These are phyloP conservation scores for Sinocyclocheilus anshuiensis DNA, from an alignment of 2,113 vertebrate genomes.

Conservation along the genomic window DNA sequence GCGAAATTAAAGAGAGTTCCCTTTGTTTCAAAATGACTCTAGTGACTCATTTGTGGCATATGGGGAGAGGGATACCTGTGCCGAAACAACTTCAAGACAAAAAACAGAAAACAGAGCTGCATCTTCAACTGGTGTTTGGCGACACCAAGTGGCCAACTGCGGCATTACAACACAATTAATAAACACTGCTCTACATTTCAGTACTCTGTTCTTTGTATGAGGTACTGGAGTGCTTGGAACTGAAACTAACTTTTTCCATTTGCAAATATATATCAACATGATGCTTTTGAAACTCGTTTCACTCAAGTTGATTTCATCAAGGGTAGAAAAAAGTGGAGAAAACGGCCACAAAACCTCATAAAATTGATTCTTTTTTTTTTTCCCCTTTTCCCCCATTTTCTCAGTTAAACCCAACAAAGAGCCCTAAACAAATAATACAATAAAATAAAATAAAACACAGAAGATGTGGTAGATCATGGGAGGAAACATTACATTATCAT, in stretches of 20 bases:
- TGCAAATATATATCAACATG: neutral
- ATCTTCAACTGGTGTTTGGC: neutral
- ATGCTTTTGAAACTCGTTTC: neutral
- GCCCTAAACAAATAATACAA: neutral
- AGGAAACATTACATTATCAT: neutral
- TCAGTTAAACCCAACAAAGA: neutral
- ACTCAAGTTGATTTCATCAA: neutral
- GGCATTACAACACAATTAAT: neutral
- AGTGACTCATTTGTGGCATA: conserved; percentile 27
- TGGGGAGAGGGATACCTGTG: neutral
- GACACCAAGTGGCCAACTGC: neutral
- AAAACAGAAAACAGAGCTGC: neutral
- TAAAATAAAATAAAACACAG: neutral
- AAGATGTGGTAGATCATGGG: neutral
- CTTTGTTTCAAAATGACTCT: conserved; percentile 41
- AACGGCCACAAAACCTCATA: neutral
- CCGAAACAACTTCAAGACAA: neutral
- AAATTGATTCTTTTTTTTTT: neutral
- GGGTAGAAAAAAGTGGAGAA: neutral
- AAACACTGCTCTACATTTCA: neutral
- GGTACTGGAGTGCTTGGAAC: neutral
- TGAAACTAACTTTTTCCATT: neutral
- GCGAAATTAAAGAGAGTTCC: conserved; percentile 17
- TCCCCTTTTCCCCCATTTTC: neutral
- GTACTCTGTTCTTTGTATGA: neutral